phyloP scores from a whole-genome alignment of 2,888 invertebrate genomes.

The Penaeus monodon region DNA sequence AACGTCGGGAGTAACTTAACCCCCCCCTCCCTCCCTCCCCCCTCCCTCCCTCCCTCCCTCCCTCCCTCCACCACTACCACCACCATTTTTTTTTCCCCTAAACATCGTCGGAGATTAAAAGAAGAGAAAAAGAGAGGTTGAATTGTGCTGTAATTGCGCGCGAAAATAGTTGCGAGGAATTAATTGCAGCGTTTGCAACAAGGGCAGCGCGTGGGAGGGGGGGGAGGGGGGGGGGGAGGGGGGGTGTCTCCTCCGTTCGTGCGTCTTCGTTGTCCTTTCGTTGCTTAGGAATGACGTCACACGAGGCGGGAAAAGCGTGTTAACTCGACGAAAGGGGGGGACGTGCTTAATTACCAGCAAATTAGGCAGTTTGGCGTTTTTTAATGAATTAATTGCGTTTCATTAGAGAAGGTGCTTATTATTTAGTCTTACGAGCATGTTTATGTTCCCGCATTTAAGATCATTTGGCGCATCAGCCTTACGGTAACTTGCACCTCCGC shows the following conservation, averaged over 20 bases:
- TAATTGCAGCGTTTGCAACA: too few species aligned
- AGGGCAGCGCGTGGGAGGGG: neutral
- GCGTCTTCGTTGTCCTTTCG: neutral
- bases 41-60: too few species aligned
- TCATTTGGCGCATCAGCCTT: constrained; percentile 8
- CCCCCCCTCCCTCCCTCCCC: too few species aligned
- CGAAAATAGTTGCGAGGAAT: too few species aligned
- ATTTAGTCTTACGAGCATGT: constrained; percentile 27
- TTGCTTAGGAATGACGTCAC: constrained; percentile 14
- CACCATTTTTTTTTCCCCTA: too few species aligned
- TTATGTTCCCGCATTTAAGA: constrained; percentile 34
- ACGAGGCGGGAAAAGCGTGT: constrained; percentile 24
- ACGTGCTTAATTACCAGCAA: constrained; percentile 36
- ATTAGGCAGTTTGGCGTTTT: constrained; percentile 38
- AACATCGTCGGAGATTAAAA: too few species aligned
- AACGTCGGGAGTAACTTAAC: too few species aligned
- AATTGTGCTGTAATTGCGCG: too few species aligned
- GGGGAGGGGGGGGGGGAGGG: too few species aligned
- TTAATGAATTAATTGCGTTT: constrained; percentile 45
- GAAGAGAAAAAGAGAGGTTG: too few species aligned
- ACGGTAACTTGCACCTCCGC: neutral
- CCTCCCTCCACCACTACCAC: too few species aligned
- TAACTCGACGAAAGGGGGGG: constrained; percentile 31
- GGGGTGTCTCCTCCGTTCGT: neutral
- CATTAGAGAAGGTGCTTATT: constrained; percentile 42